Percentiles rank a stretch among this genome's conserved stretches.
phyloP scores from a whole-genome alignment of 1,140 invertebrate genomes.

The Rhizoglyphus robini region DNA sequence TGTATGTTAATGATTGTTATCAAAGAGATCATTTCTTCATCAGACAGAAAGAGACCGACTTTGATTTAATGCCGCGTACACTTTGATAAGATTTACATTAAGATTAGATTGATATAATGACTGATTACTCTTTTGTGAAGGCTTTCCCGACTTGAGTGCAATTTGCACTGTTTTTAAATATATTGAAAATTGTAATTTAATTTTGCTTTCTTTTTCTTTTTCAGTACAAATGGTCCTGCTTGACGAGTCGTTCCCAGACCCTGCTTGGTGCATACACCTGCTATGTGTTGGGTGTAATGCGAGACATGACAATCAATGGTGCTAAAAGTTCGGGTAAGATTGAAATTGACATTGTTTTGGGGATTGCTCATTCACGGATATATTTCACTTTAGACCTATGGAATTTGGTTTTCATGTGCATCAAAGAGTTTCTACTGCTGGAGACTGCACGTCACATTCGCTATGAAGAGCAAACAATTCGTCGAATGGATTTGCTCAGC shows the following conservation, averaged over 20 bases:
- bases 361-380: neutral
- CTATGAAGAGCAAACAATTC: neutral
- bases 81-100: neutral
- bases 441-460: neutral
- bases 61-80: neutral
- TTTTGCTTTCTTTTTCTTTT: neutral
- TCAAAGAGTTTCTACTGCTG: conserved; percentile 4
- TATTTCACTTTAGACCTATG: neutral
- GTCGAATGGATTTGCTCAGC: too few relatives aligned
- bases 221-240: neutral
- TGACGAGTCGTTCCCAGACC: neutral
- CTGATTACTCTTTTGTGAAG: too few relatives aligned
- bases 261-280: neutral
- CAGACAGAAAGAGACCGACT: neutral
- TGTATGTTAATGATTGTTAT: too few relatives aligned
- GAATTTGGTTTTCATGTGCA: conserved; percentile 6
- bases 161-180: too few relatives aligned
- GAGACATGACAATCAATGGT: neutral
- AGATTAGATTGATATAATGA: neutral
- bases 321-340: neutral
- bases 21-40: too few relatives aligned
- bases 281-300: neutral
- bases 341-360: neutral
- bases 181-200: neutral
- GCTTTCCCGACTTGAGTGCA: too few relatives aligned